Conservation (phyloP, 2,888 invertebrate genomes). For the Keiferia lycopersicella region DNA sequence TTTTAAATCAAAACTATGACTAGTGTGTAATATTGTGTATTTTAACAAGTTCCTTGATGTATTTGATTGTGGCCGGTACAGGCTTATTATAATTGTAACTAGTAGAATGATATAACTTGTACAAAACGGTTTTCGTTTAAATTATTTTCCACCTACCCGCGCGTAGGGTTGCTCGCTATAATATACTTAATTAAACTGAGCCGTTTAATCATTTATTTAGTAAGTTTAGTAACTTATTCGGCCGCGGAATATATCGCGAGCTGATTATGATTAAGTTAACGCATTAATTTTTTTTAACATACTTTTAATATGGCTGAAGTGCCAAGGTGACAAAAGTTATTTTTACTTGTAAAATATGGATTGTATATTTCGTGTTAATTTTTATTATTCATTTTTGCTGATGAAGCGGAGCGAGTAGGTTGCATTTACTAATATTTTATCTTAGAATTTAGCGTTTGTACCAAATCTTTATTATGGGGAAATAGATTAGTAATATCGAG, state of each 20-base stretch:
- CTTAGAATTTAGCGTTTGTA: slow-evolving; percentile 73
- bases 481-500: slow-evolving; percentile 34
- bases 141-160: slow-evolving; percentile 36
- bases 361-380: slow-evolving; percentile 70
- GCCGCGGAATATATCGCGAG: slow-evolving; percentile 5
- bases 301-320: slow-evolving; percentile 20
- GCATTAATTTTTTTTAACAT: slow-evolving; percentile 22
- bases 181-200: slow-evolving; percentile 29
- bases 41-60: slow-evolving; percentile 39
- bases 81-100: slow-evolving; percentile 36
- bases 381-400: slow-evolving; percentile 50
- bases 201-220: slow-evolving; percentile 42
- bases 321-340: slow-evolving; percentile 37
- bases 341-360: slow-evolving; percentile 60
- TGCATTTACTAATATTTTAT: slow-evolving; percentile 81
- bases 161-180: slow-evolving; percentile 37
- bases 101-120: slow-evolving; percentile 40
- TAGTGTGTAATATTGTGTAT: slow-evolving; percentile 54
- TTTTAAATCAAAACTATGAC: slow-evolving; percentile 71
- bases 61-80: slow-evolving; percentile 30
- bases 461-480: slow-evolving; percentile 68
- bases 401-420: slow-evolving; percentile 62
- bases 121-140: slow-evolving; percentile 34
- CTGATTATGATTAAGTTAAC: slow-evolving; percentile 20
- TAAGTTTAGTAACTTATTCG: slow-evolving; percentile 47